Conservation (phyloP, 2,888 invertebrate species). For the Meteorus cinctellus region DNA sequence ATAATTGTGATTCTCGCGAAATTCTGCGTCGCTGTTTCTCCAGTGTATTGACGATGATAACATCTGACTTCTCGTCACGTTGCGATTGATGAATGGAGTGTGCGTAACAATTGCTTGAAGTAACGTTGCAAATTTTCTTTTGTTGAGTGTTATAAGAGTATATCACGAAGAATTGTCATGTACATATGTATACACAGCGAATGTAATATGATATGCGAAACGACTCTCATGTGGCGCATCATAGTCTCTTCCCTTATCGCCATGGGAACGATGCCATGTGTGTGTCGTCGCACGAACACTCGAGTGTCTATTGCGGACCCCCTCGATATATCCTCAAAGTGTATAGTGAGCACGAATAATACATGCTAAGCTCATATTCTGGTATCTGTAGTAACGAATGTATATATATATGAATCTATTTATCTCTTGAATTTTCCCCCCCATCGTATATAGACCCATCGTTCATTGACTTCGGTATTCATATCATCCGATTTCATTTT, state of each 20-base stretch:
- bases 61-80: neutral
- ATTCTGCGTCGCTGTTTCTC: too few species aligned
- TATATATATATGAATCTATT: neutral
- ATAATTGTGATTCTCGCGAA: too few species aligned
- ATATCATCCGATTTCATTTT: neutral
- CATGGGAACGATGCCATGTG: conserved; percentile 35
- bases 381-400: neutral
- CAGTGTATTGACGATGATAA: too few species aligned
- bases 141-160: conserved; percentile 5
- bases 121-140: conserved; percentile 5
- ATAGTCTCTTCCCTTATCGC: conserved; percentile 16
- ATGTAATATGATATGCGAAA: conserved; percentile 12
- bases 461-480: neutral
- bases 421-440: conserved; percentile 42
- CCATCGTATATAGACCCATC: conserved; percentile 35
- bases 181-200: neutral
- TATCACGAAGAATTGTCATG: conserved; percentile 1
- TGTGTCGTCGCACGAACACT: conserved; percentile 15
- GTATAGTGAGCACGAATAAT: conserved; percentile 51
- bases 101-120: too few species aligned
- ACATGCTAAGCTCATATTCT: conserved; percentile 53
- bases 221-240: conserved; percentile 1
- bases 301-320: conserved; percentile 15
- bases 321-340: conserved; percentile 3
- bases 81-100: neutral